Percentiles rank a stretch among this genome's conserved stretches.
Evolutionary conservation across 2,888 invertebrate genomes (phyloP).

Genomic region (Acrobasis repandana): DNA sequence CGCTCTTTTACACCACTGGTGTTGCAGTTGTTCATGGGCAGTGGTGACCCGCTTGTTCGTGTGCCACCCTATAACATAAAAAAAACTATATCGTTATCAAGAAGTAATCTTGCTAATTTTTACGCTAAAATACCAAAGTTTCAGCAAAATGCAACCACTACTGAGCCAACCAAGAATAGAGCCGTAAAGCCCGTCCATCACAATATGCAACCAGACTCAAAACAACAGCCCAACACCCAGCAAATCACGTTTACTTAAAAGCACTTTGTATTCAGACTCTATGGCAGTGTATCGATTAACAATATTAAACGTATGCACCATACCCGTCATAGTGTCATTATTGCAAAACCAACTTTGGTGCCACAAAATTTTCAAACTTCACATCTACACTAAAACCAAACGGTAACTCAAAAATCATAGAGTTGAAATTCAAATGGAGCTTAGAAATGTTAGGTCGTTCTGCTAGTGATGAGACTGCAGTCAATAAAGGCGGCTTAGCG

Average conservation of each 20-base stretch:
- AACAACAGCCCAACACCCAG: conserved; percentile 7
- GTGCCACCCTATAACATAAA: too few relatives aligned
- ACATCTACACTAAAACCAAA: conserved; percentile 31
- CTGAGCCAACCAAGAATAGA: neutral
- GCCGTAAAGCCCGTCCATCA: neutral
- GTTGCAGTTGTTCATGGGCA: too few relatives aligned
- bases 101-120: too few relatives aligned
- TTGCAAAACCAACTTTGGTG: conserved; percentile 59
- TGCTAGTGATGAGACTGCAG: conserved; percentile 57
- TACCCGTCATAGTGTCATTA: conserved; percentile 68
- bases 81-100: too few relatives aligned
- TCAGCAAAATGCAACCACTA: neutral
- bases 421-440: conserved; percentile 38
- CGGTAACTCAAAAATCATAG: conserved; percentile 32
- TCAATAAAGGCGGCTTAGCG: conserved; percentile 77
- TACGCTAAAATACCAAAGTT: neutral
- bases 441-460: conserved; percentile 44
- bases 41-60: too few relatives aligned
- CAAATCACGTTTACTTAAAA: conserved; percentile 47
- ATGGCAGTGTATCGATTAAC: conserved; percentile 62
- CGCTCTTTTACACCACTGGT: too few relatives aligned
- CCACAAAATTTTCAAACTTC: conserved; percentile 43
- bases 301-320: conserved; percentile 61
- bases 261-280: conserved; percentile 56
- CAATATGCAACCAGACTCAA: conserved; percentile 1